Base-by-base conservation (phyloP, 2,888 invertebrate species). In the Volucella zonaria region DNA sequence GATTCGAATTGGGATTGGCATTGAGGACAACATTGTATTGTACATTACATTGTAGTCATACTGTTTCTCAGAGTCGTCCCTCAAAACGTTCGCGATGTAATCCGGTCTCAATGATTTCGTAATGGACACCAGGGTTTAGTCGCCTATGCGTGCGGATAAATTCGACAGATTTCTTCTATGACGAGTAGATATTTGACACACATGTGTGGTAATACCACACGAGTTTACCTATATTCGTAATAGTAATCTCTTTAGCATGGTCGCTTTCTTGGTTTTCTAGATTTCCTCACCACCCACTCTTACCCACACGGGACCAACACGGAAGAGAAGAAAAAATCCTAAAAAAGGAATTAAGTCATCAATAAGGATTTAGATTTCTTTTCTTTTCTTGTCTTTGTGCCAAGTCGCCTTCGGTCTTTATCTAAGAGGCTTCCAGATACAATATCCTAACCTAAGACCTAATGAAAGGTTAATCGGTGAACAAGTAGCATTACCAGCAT, bases 361-460 rank as follows among this genome's bases (percentile, higher is more conserved):
- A 66, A 66, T 68, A 73, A 58, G 71, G 71, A 82, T 82, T 76
- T 71, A 61, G 14, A 12, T 40, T 67, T 67, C 61, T 11, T 45
- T 49, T 56, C 43, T 62, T 4, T 31, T 31, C 31, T 31, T 31
- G 31, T 12, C 11, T 45, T 52, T 59, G 67, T 67, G 66, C 64
- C 18, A 49, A 18, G 52, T 54, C 45, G 15, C 43, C 23, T 23
- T 14, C 11, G 12, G 11, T 38, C 1, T 31, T 52, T 51, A 15
- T 11, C 38, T 43, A 64, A 70, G 75, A 70, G 64, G 67, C 62
- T 67, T 75, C 75, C 18, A 62, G 66, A 67, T 75, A 61, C 64
- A 75, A 79, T 79, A 75, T 75, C 74, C 54, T 83, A 68, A 83
- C 74, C 54, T 83, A 68, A 83, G 79, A 59, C 79, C 78, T 75